Base-by-base conservation (phyloP, 1,140 invertebrate species). In the Nephotettix cincticeps region DNA sequence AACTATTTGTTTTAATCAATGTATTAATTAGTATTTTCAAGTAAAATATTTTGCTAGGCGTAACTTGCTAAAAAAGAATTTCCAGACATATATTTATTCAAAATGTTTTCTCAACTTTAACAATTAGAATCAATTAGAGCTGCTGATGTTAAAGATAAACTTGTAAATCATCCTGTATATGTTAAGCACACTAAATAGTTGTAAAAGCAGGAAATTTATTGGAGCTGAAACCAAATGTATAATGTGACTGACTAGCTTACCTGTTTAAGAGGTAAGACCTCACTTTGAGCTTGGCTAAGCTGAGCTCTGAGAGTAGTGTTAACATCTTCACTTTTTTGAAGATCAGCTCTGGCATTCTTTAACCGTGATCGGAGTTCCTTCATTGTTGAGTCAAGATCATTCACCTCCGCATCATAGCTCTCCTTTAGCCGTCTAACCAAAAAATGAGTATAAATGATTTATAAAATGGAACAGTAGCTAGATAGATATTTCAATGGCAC, bases 361-460 rank as follows among this genome's bases (percentile, higher is more conserved):
- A 29, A 82, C 81, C 71, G 86, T 81, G 72, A 83, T 85, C 79
- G 90, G 83, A 58, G 84, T 83, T 77, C 84, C 79, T 74, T 70
- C 69, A 77, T 73, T 11, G 77, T 72, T 27, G 69, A 71, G 70
- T 89, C 89, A 29, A 89, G 75, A 68, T 90, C 84, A 68, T 84
- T 81, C 30, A 93, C 75, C 75, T 93, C 91, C 23, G 83, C 81
- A 70, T 92, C 89, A 72, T 89, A 91, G 78, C 92, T 90, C 47
- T 93, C 90, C 77, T 87, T 90, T 2, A 91, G 80, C 70, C 89
- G 85, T 75, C 91, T 92, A 72, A 23, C 73, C 73, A 75, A n/a
- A n/a, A n/a, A n/a, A n/a, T n/a, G n/a, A n/a, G n/a, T n/a, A n/a
- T n/a, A n/a, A n/a, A n/a, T n/a, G n/a, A n/a, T n/a, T n/a, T n/a